Percentiles rank a stretch among this genome's conserved stretches.
Evolutionary conservation across 2,113 vertebrate species (phyloP).

Genomic region (Poeciliopsis prolifica): DNA sequence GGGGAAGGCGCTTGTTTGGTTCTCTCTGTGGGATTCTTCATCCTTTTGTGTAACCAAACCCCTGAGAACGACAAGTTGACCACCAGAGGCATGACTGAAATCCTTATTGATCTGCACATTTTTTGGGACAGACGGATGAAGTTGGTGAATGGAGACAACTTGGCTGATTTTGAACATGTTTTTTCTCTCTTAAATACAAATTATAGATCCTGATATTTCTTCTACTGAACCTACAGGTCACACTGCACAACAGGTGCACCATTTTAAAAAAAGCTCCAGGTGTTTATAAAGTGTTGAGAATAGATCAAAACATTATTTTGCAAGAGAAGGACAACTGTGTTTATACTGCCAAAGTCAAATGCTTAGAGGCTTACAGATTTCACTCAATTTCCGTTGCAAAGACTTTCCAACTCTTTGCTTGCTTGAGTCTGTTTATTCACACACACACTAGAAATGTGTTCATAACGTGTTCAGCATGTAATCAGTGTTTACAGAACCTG

Average conservation of each 20-base stretch:
- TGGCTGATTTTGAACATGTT: background rate
- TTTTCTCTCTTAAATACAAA: background rate
- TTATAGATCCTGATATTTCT: background rate
- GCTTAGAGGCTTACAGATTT: conserved; percentile 43
- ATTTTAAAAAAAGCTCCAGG: conserved; percentile 8
- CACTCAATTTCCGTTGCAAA: conserved; percentile 28
- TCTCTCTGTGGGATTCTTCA: conserved; percentile 51
- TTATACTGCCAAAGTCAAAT: conserved; percentile 47
- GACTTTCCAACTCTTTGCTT: conserved; percentile 19
- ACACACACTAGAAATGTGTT: conserved; percentile 19
- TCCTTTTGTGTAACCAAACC: conserved; percentile 75
- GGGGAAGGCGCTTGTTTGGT: conserved; percentile 58
- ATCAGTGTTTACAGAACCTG: conserved; percentile 37
- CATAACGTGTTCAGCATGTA: conserved; percentile 43
- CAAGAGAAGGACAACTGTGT: conserved; percentile 36
- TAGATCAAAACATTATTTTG: conserved; percentile 38
- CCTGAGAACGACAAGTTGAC: conserved; percentile 70
- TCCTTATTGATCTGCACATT: conserved; percentile 27
- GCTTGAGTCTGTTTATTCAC: background rate
- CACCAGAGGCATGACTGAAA: conserved; percentile 26
- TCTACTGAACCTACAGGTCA: conserved; percentile 8
- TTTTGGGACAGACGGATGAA: background rate
- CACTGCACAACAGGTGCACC: conserved; percentile 25
- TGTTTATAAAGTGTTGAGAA: conserved; percentile 46
- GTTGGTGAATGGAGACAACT: background rate